Base-by-base conservation (phyloP, 2,888 invertebrate genomes). In the Agrilus mali region DNA sequence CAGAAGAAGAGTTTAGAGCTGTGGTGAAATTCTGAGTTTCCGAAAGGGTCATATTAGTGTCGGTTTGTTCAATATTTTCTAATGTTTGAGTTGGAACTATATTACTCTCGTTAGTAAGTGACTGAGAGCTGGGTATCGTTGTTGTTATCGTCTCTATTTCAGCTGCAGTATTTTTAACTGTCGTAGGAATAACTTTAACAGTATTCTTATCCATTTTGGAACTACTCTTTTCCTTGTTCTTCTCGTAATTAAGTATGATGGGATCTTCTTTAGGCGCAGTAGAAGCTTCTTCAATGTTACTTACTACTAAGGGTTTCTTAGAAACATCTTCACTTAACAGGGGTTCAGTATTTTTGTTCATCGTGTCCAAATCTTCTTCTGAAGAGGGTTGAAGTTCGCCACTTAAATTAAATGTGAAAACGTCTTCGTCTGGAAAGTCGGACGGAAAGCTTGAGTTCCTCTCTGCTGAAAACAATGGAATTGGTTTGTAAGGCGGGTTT, bases 401-500 rank as follows among this genome's bases (percentile, higher is more conserved):
- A 2, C 63, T 64, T 17, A 66, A 45, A 51, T 66, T 61, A 17
- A 67, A 51, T 5, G 60, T 65, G 42, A 66, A 53, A 42, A 66
- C 59, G 53, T 67, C 67, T 42, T 63, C 61, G 13, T 60, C 60
- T 2, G 64, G 64, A 49, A 57, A 61, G 39, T 65, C 64, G 10
- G 64, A 60, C 1, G 66, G 65, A 13, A 63, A 51, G 47, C 63
- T 66, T 10, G 65, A 54, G 8, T 41, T 42, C 35, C 56, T 55
- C 42, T 69, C 68, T 34, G 67, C 62, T 33, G 63, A 54, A 15
- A 66, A 45, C 12, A 48, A 42, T 2, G 75, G 69, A 41, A 74
- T 63, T 0, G 80, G 80, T 56, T 78, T 78, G 49, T 80, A 80
- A 45, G 76, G 72, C 6, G 80, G 78, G 45, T 78, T 76, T 31